A percentile compares a stretch with the other conserved stretches of the same genome.
These are phyloP conservation scores for Pteropus alecto DNA, from an alignment of 2,113 vertebrate species.

Conservation along the genomic window DNA sequence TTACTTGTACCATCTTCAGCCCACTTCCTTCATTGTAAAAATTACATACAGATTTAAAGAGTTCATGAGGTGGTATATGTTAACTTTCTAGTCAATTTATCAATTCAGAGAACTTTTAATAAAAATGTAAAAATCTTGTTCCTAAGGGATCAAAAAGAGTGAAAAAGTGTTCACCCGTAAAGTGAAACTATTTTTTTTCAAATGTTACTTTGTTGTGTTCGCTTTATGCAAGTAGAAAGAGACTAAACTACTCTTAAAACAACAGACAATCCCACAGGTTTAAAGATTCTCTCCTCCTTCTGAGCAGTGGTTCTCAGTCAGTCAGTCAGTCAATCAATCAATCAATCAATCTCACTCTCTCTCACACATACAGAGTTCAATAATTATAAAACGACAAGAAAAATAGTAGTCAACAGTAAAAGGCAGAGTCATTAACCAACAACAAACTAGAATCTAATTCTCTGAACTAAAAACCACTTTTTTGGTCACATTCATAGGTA, in stretches of 20 bases:
- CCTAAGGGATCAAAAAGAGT: background rate
- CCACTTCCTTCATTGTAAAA: constrained; percentile 18
- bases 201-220: background rate
- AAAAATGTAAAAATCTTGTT: constrained; percentile 40
- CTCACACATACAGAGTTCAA: background rate
- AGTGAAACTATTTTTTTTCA: background rate
- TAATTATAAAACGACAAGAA: background rate
- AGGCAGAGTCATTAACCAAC: background rate
- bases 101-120: background rate
- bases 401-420: background rate
- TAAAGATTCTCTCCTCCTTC: background rate
- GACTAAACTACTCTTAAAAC: background rate
- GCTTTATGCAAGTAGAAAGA: background rate
- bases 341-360: no score
- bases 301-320: background rate
- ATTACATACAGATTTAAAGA: constrained; percentile 4
- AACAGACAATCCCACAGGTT: background rate
- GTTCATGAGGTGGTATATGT: background rate
- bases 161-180: background rate
- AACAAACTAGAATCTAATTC: constrained; percentile 28
- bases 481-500: background rate
- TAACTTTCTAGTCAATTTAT: constrained; percentile 45
- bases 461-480: background rate
- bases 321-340: background rate
- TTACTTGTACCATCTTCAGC: constrained; percentile 2